phyloP scores from a whole-genome alignment of 2,797 vertebrate species.

The Sebastes ruberrimus region DNA sequence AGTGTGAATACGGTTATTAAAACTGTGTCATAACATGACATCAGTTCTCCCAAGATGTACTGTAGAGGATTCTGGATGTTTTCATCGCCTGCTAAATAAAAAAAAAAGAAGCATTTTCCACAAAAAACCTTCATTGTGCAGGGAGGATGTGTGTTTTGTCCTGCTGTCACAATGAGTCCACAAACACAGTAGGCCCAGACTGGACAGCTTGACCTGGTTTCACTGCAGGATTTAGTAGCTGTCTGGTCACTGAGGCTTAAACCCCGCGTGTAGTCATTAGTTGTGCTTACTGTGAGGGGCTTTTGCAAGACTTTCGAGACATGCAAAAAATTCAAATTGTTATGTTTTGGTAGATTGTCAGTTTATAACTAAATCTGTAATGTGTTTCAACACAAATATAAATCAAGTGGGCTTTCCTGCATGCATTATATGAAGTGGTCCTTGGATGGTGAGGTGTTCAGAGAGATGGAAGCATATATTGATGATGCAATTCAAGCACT shows the following conservation, averaged over 20 bases:
- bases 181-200: constrained; percentile 44
- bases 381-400: not conserved
- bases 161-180: not conserved
- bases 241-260: constrained; percentile 22
- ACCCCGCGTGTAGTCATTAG: not conserved
- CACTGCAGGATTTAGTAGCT: constrained; percentile 53
- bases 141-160: not conserved
- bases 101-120: not conserved
- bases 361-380: no score
- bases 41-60: not conserved
- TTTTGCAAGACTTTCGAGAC: not conserved
- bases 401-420: not conserved
- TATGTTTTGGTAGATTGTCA: no score
- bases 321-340: not conserved
- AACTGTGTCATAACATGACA: not conserved
- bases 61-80: not conserved
- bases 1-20: not conserved
- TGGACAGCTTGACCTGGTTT: constrained; percentile 60
- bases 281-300: not conserved
- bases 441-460: not conserved
- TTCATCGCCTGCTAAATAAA: not conserved
- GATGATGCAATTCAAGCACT: not conserved
- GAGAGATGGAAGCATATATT: not conserved
- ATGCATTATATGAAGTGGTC: not conserved
- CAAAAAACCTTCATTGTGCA: not conserved